Percentiles rank a stretch among this genome's conserved stretches.
Conservation (phyloP, 2,797 vertebrate species). For the Acrossocheilus wenchowensis region DNA sequence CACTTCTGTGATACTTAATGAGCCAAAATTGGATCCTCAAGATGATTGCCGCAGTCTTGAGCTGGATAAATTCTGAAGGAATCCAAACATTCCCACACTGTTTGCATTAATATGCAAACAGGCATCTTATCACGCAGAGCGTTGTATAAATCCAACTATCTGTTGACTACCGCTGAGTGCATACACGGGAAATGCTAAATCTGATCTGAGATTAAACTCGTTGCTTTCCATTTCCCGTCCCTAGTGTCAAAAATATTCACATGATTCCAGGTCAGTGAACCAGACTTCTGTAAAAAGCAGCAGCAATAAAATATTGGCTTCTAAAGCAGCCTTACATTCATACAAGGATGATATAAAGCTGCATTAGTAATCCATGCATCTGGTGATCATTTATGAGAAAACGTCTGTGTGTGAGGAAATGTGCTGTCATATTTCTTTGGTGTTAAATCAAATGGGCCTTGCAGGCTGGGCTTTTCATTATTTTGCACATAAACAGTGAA, state of each 20-base stretch:
- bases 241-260: conserved; percentile 15
- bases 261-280: conserved; percentile 42
- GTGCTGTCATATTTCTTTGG: conserved; percentile 9
- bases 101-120: conserved; percentile 41
- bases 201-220: conserved; percentile 26
- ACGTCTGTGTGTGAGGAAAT: conserved; percentile 9
- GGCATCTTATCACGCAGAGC: conserved; percentile 16
- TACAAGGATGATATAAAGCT: conserved; percentile 24
- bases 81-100: conserved; percentile 40
- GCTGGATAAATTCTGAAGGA: conserved; percentile 13
- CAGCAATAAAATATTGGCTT: conserved; percentile 1
- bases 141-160: conserved; percentile 35
- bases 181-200: conserved; percentile 29
- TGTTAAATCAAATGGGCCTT: conserved; percentile 20
- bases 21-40: conserved; percentile 27
- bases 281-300: conserved; percentile 2
- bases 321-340: not conserved
- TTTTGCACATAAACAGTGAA: conserved; percentile 39
- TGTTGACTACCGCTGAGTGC: conserved; percentile 17
- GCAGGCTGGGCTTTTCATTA: conserved; percentile 19
- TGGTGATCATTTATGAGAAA: conserved; percentile 14
- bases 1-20: conserved; percentile 34
- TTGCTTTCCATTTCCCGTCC: conserved; percentile 36
- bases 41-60: not conserved
- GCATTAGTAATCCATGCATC: conserved; percentile 17